Evolutionary conservation across 2,797 vertebrate genomes (phyloP), one percentile per base, ranked within the genome.

Genomic region (Catharus ustulatus): DNA sequence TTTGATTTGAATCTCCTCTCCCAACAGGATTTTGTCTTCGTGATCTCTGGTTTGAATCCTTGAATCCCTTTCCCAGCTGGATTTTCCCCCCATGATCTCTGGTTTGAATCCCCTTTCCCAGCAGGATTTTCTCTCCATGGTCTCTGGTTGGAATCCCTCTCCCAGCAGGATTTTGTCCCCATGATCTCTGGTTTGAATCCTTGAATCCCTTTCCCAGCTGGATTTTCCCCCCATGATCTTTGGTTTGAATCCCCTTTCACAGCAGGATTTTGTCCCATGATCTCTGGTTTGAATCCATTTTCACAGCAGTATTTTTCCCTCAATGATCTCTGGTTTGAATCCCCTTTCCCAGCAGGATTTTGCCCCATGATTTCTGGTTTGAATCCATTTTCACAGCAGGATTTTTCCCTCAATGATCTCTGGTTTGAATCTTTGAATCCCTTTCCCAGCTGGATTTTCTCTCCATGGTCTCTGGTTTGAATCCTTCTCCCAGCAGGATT

Each of bases 241-340:
- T 1, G 0, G 15, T 0, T 2, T 62, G 14, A 22, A 63, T 63
- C 16, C 4, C 26, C 14, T 38, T 48, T 22, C 27, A 2, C 8
- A 59, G 23, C 10, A 38, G 26, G 20, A 48, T 62, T 80, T 21
- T 3, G 15, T 1, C 9, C 17, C 57, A 0, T 23, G 34, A 62
- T 38, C 9, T 58, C 3, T 1, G 2, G 4, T 0, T 1, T 24
- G 48, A 26, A 48, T 48, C 46, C 23, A 3, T 9, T 24, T 22
- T 48, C 46, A 7, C 23, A 48, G 12, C 46, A 49, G 24, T 24
- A 49, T n/a, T 49, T 26, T 49, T 15, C 48, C 3, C 24, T 49
- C 48, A 48, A 15, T 49, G 5, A 46, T 46, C 13, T 48, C 13
- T 48, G 8, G 23, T 48, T 14, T 48, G 46, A 48, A 48, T 48